phyloP scores from a whole-genome alignment of 2,797 vertebrate genomes.

The Poecilia gillii region DNA sequence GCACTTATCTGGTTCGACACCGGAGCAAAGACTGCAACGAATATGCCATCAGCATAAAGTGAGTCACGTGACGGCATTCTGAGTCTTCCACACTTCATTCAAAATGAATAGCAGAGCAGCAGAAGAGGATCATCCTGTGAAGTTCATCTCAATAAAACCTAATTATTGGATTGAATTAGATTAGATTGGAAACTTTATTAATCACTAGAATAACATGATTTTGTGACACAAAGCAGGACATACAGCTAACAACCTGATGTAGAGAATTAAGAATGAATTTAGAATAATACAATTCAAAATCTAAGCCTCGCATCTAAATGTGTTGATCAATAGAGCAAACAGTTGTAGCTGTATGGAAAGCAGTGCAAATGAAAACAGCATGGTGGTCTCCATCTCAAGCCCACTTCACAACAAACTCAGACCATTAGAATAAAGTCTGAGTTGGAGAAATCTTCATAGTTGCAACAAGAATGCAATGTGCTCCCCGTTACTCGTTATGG shows the following conservation, averaged over 20 bases:
- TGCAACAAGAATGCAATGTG: background rate
- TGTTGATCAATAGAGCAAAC: background rate
- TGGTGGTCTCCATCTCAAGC: background rate
- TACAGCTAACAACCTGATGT: background rate
- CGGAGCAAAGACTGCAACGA: slow-evolving; percentile 92
- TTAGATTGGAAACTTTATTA: background rate
- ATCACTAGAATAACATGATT: background rate
- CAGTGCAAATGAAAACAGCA: background rate
- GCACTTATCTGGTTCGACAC: slow-evolving; percentile 94
- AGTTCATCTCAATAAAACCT: background rate
- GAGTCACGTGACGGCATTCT: slow-evolving; percentile 69
- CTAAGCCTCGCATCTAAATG: background rate
- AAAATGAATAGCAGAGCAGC: background rate
- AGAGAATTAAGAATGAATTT: background rate
- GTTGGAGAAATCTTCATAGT: background rate
- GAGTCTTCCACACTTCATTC: background rate
- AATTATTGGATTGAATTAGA: background rate
- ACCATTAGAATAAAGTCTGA: background rate
- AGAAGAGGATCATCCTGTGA: background rate
- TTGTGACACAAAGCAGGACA: background rate
- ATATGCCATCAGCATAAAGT: slow-evolving; percentile 99
- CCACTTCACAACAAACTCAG: background rate
- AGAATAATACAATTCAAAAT: background rate
- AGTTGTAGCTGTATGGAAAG: background rate
- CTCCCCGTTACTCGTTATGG: background rate